Percentiles rank a stretch among this genome's conserved stretches.
phyloP scores from a whole-genome alignment of 2,113 vertebrate species.

The Saimiri boliviensis region DNA sequence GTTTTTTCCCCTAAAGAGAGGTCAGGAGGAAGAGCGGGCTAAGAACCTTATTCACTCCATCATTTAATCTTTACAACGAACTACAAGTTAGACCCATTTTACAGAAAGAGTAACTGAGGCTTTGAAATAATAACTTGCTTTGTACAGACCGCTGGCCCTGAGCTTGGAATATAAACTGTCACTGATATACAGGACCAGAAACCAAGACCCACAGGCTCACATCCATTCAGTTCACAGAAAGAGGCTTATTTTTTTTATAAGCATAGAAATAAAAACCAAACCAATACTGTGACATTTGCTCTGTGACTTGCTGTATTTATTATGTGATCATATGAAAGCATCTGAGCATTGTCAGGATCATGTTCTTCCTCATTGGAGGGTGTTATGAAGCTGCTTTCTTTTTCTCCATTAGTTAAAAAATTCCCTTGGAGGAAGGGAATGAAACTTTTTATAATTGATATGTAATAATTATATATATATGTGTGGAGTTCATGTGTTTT shows the following conservation, averaged over 20 bases:
- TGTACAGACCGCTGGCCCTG: not conserved
- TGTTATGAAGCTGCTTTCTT: constrained; percentile 57
- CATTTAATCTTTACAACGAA: not conserved
- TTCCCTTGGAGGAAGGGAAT: constrained; percentile 5
- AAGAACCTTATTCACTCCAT: not conserved
- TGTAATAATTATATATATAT: not conserved
- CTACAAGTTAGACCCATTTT: not conserved
- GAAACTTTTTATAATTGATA: not conserved
- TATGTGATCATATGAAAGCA: constrained; percentile 67
- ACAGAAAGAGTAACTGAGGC: not conserved
- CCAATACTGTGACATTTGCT: constrained; percentile 77
- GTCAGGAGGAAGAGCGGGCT: rapidly evolving
- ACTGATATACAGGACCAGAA: not conserved
- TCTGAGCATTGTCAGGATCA: constrained; percentile 56
- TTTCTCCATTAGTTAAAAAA: constrained; percentile 57
- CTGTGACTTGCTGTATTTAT: constrained; percentile 82
- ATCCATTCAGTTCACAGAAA: constrained; percentile 63
- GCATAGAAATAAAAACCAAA: constrained; percentile 76
- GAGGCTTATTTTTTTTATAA: constrained; percentile 69
- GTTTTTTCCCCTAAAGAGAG: not conserved
- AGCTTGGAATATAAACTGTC: constrained; percentile 57
- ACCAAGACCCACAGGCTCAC: constrained; percentile 50
- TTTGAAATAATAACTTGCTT: not conserved
- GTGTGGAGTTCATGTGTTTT: not conserved
- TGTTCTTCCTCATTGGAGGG: not conserved